Percentiles rank a stretch among this genome's conserved stretches.
Conservation (phyloP, 2,888 invertebrate genomes). For the Spilosoma lubricipeda region DNA sequence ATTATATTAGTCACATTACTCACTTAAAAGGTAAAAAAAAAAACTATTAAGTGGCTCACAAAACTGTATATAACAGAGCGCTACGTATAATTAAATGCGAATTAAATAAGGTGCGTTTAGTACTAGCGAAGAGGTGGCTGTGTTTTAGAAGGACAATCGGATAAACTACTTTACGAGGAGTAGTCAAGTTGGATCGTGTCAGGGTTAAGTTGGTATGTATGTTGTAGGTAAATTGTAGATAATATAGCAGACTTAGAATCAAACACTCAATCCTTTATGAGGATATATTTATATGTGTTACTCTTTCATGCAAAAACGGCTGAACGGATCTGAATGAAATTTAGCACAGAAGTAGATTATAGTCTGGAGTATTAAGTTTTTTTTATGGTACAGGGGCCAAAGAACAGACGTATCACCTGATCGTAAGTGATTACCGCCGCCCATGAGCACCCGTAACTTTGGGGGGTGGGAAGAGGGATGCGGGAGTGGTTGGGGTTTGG, state of each 20-base stretch:
- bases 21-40: not conserved
- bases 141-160: conserved; percentile 7
- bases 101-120: not conserved
- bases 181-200: not conserved
- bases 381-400: too few species aligned
- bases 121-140: not conserved
- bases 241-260: not conserved
- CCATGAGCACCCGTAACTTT: too few species aligned
- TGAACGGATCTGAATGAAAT: too few species aligned
- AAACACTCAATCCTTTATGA: not conserved
- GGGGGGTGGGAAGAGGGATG: too few species aligned
- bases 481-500: too few species aligned
- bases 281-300: too few species aligned
- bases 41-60: not conserved
- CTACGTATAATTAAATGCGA: conserved; percentile 5
- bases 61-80: not conserved
- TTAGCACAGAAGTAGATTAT: too few species aligned
- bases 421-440: too few species aligned
- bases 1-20: not conserved
- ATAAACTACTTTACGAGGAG: conserved; percentile 3
- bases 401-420: too few species aligned
- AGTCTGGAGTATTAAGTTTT: too few species aligned
- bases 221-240: not conserved
- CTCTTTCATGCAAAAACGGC: too few species aligned
- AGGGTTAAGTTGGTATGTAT: not conserved